Percentiles rank a stretch among this genome's conserved stretches.
phyloP scores from a whole-genome alignment of 2,113 vertebrate species.

The Chrysemys picta region DNA sequence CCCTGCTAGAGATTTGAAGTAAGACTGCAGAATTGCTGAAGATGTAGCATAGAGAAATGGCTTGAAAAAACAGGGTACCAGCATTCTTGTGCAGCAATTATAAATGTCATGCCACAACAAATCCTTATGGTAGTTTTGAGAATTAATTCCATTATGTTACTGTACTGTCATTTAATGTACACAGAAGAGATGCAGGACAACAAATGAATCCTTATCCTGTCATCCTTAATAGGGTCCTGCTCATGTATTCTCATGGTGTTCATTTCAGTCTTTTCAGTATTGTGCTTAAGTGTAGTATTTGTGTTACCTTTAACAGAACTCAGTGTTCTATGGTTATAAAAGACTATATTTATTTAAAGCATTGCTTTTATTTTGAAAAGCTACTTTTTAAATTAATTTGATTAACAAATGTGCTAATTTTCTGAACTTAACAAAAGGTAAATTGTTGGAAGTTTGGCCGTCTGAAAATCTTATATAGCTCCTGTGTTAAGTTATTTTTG shows the following conservation, averaged over 20 bases:
- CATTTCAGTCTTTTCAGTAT: constrained; percentile 72
- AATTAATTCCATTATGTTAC: background rate
- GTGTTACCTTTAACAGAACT: constrained; percentile 79
- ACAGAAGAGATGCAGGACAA: background rate
- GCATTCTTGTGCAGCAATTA: background rate
- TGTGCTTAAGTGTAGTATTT: constrained; percentile 78
- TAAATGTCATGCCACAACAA: background rate
- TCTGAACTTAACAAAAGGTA: constrained; percentile 74
- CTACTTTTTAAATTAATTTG: constrained; percentile 85
- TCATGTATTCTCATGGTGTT: constrained; percentile 26
- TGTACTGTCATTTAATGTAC: background rate
- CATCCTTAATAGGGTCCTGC: background rate
- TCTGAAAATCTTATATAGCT: constrained; percentile 75
- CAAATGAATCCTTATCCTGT: background rate
- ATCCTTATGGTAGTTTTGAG: constrained; percentile 22
- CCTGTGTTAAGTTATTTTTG: constrained; percentile 83
- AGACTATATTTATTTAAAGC: constrained; percentile 86
- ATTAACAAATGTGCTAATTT: constrained; percentile 83
- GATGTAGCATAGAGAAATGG: background rate
- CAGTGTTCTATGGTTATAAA: constrained; percentile 81
- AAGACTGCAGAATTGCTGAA: background rate
- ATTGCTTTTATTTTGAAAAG: constrained; percentile 90
- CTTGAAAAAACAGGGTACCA: background rate
- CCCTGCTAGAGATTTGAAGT: background rate
- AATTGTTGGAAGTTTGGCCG: constrained; percentile 77